Evolutionary conservation across 2,797 vertebrate genomes (phyloP), one percentile per base, ranked within the genome.

Genomic region (Anguilla megastoma): DNA sequence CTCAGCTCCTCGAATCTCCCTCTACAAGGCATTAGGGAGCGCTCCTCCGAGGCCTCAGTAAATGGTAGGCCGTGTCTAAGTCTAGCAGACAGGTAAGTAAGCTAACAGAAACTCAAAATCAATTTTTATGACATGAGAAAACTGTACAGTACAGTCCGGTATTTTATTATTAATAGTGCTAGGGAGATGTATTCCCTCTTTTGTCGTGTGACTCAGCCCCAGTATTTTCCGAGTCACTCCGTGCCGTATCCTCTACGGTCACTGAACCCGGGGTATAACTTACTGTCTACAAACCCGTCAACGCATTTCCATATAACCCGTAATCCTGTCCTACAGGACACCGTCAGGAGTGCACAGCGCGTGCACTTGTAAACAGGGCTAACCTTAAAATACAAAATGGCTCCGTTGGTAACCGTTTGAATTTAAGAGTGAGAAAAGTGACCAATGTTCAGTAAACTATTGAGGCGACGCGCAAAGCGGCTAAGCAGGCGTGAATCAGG

Each of bases 91-190:
- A 92, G 91, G 89, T 92, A 92, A 91, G 90, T 91, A 90, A 87
- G 90, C 90, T 88, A 91, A 91, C 86, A 92, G 88, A 88, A 92
- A 94, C 90, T 91, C 54, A 93, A 92, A 93, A 91, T 87, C 58
- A 74, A 87, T 91, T 94, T 93, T 94, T 86, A 93, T 92, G 90
- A 93, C 90, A 89, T 89, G 79, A 89, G 91, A 93, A 91, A 92
- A 92, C 89, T 90, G 85, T 90, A 92, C 82, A 90, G 92, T 90
- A 87, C 88, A 90, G 91, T 87, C 86, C 87, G 85, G 90, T 91
- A 88, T 91, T 93, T 93, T 83, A 93, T 94, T 93, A 94, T 94
- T 93, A 93, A 93, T 88, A 82, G 85, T 48, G 88, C 88, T 87
- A 87, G 87, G 82, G 89, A 90, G 92, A 82, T 60, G 86, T 85